Conservation (phyloP, 2,888 invertebrate genomes). For the Syritta pipiens region DNA sequence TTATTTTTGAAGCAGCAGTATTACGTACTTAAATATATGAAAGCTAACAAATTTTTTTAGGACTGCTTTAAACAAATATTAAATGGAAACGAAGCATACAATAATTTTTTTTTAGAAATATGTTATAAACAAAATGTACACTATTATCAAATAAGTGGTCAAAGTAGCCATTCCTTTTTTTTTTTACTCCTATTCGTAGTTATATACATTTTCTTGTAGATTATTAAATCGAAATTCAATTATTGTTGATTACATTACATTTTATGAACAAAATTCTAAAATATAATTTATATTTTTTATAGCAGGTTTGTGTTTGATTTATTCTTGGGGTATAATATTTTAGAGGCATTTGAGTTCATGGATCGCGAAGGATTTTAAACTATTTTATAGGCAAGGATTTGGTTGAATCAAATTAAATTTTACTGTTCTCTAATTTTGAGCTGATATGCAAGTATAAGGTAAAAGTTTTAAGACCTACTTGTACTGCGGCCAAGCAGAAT, state of each 20-base stretch:
- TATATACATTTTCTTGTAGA: conserved; percentile 36
- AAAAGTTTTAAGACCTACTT: too few species aligned
- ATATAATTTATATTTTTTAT: conserved; percentile 63
- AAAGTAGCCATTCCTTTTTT: conserved; percentile 62
- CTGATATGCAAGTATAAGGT: too few species aligned
- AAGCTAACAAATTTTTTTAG: conserved; percentile 26
- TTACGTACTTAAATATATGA: conserved; percentile 50
- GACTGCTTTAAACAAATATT: conserved; percentile 25
- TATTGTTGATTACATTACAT: conserved; percentile 36
- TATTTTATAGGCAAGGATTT: neutral
- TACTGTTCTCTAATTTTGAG: too few species aligned
- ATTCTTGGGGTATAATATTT: too few species aligned
- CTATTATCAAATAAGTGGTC: conserved; percentile 29
- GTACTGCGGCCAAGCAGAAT: too few species aligned
- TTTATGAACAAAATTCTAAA: conserved; percentile 43
- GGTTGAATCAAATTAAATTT: too few species aligned
- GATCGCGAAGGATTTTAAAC: neutral
- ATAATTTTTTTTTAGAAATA: too few species aligned
- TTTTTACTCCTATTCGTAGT: conserved; percentile 46
- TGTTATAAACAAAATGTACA: conserved; percentile 22
- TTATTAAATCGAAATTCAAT: conserved; percentile 37
- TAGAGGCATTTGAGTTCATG: neutral
- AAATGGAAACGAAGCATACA: conserved; percentile 23
- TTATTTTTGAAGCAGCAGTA: conserved; percentile 67
- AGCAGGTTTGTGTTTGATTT: conserved; percentile 2